phyloP scores from a whole-genome alignment of 1,140 invertebrate genomes.

The Drosophila rhopaloa region DNA sequence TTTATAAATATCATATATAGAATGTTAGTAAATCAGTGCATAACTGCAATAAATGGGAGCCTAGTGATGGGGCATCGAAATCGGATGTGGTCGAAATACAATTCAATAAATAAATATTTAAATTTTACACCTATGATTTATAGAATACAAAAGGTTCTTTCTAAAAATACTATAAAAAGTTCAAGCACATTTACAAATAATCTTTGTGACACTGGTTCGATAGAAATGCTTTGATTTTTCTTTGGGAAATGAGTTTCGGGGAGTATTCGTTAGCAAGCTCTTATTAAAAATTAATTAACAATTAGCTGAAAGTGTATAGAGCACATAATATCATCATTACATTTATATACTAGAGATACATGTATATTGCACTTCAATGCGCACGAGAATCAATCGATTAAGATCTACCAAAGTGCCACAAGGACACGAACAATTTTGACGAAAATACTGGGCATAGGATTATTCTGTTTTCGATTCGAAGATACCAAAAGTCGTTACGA shows the following conservation, averaged over 20 bases:
- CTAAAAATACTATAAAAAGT: constrained; percentile 66
- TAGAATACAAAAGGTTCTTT: constrained; percentile 46
- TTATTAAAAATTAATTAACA: constrained; percentile 82
- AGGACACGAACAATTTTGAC: constrained; percentile 30
- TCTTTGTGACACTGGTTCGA: constrained; percentile 29
- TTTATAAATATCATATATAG: constrained; percentile 48
- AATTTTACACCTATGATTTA: constrained; percentile 33
- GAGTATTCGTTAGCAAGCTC: constrained; percentile 70
- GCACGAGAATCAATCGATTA: constrained; percentile 57
- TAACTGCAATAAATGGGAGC: constrained; percentile 69
- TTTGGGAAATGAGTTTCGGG: constrained; percentile 43
- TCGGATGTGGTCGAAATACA: constrained; percentile 23
- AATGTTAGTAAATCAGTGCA: constrained; percentile 55
- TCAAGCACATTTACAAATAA: constrained; percentile 67
- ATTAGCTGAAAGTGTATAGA: constrained; percentile 66
- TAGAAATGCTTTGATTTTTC: constrained; percentile 42
- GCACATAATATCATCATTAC: constrained; percentile 66
- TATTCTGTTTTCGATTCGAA: constrained; percentile 32
- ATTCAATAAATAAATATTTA: constrained; percentile 52
- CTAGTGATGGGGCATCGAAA: constrained; percentile 13
- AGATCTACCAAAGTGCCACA: constrained; percentile 42
- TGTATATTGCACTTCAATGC: constrained; percentile 73
- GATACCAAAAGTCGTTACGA: constrained; percentile 44
- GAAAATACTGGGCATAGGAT: constrained; percentile 58
- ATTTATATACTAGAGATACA: constrained; percentile 43